Evolutionary conservation across 2,888 invertebrate genomes (phyloP).

Genomic region (Brenthis daphne): DNA sequence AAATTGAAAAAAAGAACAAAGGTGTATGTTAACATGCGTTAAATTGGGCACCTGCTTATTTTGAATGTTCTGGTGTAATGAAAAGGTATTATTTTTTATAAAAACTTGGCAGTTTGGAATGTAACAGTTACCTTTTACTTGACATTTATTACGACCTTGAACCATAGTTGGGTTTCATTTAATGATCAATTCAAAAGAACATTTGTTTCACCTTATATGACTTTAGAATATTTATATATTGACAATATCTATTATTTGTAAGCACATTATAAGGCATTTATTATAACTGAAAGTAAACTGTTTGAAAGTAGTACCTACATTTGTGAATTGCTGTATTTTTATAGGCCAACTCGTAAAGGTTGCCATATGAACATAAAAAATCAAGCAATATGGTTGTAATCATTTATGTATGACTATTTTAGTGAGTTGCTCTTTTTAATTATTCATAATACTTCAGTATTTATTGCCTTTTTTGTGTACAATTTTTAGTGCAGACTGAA

Average conservation of each 20-base stretch:
- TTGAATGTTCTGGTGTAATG: conserved; percentile 1
- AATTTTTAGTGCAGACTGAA: no score
- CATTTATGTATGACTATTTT: no score
- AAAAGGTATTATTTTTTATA: neutral
- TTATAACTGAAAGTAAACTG: no score
- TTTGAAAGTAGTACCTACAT: no score
- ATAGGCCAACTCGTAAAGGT: no score
- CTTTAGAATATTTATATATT: neutral
- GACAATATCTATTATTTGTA: neutral
- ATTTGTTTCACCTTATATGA: conserved; percentile 1
- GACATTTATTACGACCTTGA: conserved; percentile 17
- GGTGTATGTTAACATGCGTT: neutral
- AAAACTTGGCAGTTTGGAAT: neutral
- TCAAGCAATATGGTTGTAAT: no score
- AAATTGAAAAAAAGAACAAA: neutral
- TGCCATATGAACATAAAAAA: no score
- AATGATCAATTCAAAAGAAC: neutral
- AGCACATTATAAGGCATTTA: neutral
- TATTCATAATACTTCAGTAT: no score
- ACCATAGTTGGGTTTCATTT: neutral
- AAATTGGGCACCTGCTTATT: conserved; percentile 9
- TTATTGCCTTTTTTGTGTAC: no score
- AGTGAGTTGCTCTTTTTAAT: no score
- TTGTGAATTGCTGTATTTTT: no score
- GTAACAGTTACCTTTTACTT: conserved; percentile 14